phyloP scores from a whole-genome alignment of 2,113 vertebrate species.

The Halcyon malimbica region DNA sequence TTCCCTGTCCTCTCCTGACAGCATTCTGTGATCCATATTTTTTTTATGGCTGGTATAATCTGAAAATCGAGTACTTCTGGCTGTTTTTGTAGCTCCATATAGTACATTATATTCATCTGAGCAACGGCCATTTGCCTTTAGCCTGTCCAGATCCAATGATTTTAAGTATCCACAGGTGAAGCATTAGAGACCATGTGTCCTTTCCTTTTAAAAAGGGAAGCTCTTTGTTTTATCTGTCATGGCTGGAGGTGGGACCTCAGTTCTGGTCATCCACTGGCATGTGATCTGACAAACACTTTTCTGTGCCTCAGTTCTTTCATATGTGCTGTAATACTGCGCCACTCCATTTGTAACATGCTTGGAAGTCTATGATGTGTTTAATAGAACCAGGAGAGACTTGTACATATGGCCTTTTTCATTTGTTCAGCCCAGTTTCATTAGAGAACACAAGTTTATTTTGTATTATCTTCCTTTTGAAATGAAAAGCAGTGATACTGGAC shows the following conservation, averaged over 20 bases:
- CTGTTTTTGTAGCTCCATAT: neutral
- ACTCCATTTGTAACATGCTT: neutral
- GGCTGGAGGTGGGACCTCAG: neutral
- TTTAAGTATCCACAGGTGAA: constrained; percentile 43
- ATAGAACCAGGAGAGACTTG: neutral
- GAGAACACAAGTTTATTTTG: neutral
- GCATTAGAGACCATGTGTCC: neutral
- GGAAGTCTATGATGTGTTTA: neutral
- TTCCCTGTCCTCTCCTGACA: neutral
- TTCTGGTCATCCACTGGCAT: neutral
- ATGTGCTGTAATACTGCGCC: neutral
- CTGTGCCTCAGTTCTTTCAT: neutral
- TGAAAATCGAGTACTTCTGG: constrained; percentile 47
- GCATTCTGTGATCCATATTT: constrained; percentile 20
- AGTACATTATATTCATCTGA: neutral
- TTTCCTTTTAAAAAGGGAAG: neutral
- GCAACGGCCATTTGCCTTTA: constrained; percentile 22
- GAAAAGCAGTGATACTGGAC: neutral
- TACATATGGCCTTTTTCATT: neutral
- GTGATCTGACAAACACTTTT: neutral
- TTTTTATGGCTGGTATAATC: constrained; percentile 43
- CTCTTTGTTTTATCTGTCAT: neutral
- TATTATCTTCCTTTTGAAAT: neutral
- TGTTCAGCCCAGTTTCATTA: neutral
- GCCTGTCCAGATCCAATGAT: constrained; percentile 42